These are phyloP conservation scores for Leptinotarsa lineolata DNA, from an alignment of 1,140 invertebrate genomes.

Conservation along the genomic window DNA sequence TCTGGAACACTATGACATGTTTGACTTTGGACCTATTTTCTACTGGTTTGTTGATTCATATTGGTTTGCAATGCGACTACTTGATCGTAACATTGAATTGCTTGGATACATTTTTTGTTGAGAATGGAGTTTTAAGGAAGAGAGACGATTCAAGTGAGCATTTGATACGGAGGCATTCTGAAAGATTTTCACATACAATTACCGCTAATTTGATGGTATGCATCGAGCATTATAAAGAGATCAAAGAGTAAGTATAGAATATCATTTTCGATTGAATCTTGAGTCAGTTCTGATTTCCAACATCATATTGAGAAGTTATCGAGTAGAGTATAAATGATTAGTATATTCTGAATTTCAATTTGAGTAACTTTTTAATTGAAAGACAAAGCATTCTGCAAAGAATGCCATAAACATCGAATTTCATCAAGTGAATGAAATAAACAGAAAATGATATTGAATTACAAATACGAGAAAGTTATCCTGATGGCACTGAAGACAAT, in stretches of 20 bases:
- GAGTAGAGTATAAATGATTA: too few relatives aligned
- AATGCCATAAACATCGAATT: too few relatives aligned
- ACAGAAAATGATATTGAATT: too few relatives aligned
- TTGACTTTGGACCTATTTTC: neutral
- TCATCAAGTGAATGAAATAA: too few relatives aligned
- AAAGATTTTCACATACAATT: neutral
- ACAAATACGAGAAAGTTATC: too few relatives aligned
- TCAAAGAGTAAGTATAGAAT: neutral
- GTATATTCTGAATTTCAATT: too few relatives aligned
- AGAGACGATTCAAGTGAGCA: neutral
- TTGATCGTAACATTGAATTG: constrained; percentile 11
- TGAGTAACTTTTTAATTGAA: too few relatives aligned
- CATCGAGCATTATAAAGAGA: neutral
- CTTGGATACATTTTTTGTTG: neutral
- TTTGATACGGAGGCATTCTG: neutral
- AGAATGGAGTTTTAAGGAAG: neutral
- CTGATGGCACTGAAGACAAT: too few relatives aligned
- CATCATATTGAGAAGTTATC: too few relatives aligned
- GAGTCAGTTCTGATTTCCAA: too few relatives aligned
- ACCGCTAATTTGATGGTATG: neutral
- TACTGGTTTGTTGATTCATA: constrained; percentile 4
- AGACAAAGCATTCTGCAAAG: too few relatives aligned
- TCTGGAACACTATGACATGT: neutral
- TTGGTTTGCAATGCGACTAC: constrained; percentile 18
- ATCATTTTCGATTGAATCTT: too few relatives aligned